These are phyloP conservation scores for Choristoneura fumiferana DNA, from an alignment of 1,140 invertebrate genomes.

Conservation along the genomic window DNA sequence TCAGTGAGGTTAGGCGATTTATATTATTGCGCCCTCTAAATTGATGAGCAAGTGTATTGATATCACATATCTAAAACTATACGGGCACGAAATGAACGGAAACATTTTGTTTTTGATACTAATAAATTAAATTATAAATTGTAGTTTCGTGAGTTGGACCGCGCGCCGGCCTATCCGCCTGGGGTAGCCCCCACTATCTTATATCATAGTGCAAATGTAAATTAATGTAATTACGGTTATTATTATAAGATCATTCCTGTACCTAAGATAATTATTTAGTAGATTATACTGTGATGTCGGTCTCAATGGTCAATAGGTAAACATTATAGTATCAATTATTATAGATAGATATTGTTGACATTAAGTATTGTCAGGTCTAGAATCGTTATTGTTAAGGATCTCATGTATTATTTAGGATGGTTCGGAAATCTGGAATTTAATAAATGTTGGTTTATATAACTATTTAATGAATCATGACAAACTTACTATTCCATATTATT, in stretches of 20 bases:
- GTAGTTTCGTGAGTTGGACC: too few species aligned
- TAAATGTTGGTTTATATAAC: constrained; percentile 49
- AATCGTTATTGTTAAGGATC: constrained; percentile 76
- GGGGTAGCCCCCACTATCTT: constrained; percentile 46
- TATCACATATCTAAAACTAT: too few species aligned
- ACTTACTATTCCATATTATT: constrained; percentile 25
- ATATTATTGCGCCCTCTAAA: too few species aligned
- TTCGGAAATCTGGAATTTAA: constrained; percentile 66
- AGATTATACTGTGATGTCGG: constrained; percentile 75
- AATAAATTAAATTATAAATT: too few species aligned
- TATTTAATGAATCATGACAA: constrained; percentile 32
- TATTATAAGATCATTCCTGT: constrained; percentile 73
- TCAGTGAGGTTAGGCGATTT: too few species aligned
- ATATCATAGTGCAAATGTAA: constrained; percentile 69
- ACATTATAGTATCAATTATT: constrained; percentile 72
- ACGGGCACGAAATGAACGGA: too few species aligned
- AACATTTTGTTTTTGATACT: too few species aligned
- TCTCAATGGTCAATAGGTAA: constrained; percentile 72
- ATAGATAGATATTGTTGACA: constrained; percentile 55
- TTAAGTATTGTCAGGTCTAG: constrained; percentile 22
- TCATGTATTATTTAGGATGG: constrained; percentile 68
- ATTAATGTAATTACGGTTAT: constrained; percentile 58
- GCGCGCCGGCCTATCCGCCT: constrained; percentile 41
- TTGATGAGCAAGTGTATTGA: too few species aligned
- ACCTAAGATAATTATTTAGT: constrained; percentile 71